phyloP scores from a whole-genome alignment of 2,888 invertebrate species.

The Ornithoptera alexandrae region DNA sequence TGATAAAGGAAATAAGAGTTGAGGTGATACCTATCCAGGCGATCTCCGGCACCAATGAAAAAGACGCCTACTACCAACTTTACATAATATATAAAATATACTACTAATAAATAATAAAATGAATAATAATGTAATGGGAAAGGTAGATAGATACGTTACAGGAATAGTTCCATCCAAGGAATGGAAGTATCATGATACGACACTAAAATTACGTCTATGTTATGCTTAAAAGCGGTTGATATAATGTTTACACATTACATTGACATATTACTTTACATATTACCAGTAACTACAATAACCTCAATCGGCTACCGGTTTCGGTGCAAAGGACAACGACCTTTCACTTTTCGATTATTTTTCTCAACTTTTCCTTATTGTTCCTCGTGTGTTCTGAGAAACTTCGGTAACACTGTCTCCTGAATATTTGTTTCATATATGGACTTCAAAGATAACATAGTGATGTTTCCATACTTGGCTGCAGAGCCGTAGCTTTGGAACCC shows the following conservation, averaged over 20 bases:
- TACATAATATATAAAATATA: too few relatives aligned
- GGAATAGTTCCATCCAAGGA: too few relatives aligned
- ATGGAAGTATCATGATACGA: too few relatives aligned
- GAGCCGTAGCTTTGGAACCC: neutral
- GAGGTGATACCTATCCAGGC: too few relatives aligned
- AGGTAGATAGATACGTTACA: too few relatives aligned
- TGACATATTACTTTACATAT: neutral
- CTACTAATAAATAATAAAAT: too few relatives aligned
- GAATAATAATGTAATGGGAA: too few relatives aligned
- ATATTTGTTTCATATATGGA: neutral
- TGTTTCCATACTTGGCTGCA: neutral
- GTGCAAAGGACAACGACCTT: conserved; percentile 22
- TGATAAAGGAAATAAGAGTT: too few relatives aligned
- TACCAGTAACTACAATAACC: conserved; percentile 2
- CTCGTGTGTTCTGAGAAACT: neutral
- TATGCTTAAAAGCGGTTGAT: neutral
- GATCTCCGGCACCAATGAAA: too few relatives aligned
- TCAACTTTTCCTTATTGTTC: conserved; percentile 21
- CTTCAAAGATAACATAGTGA: neutral
- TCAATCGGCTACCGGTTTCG: conserved; percentile 6
- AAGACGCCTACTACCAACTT: too few relatives aligned
- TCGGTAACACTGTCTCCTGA: neutral
- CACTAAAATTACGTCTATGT: too few relatives aligned
- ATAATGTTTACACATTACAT: neutral
- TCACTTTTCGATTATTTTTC: conserved; percentile 16